Percentiles rank a stretch among this genome's conserved stretches.
Evolutionary conservation across 2,888 invertebrate genomes (phyloP).

Genomic region (Melieria picta): DNA sequence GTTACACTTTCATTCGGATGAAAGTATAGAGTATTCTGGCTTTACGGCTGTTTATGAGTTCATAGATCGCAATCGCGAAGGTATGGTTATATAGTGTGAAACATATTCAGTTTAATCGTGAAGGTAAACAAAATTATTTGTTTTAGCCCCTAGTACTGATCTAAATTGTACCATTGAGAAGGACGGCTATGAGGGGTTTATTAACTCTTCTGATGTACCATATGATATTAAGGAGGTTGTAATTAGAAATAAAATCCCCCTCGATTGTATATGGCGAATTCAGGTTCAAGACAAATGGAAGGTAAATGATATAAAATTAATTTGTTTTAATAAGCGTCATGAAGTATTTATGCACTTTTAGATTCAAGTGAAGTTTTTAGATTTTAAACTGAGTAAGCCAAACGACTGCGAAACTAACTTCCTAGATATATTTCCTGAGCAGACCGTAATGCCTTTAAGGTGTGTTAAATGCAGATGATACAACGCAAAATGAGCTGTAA

Average conservation of each 20-base stretch:
- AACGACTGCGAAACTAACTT: slow-evolving; percentile 84
- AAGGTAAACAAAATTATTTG: too few relatives aligned
- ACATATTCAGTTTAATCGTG: not conserved
- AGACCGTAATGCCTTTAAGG: slow-evolving; percentile 72
- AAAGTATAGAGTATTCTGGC: slow-evolving; percentile 81
- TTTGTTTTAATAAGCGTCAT: not conserved
- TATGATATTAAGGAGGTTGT: slow-evolving; percentile 68
- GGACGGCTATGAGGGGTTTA: slow-evolving; percentile 69
- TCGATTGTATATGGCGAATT: slow-evolving; percentile 82
- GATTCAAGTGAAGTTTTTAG: slow-evolving; percentile 76
- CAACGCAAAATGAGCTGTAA: not conserved
- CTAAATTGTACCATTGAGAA: slow-evolving; percentile 72
- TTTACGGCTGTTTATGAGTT: slow-evolving; percentile 81
- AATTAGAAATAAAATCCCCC: slow-evolving; percentile 69
- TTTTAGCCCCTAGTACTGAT: slow-evolving; percentile 60
- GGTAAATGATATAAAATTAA: slow-evolving; percentile 66
- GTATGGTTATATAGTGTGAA: slow-evolving; percentile 58
- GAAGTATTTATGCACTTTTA: slow-evolving; percentile 54
- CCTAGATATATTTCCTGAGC: slow-evolving; percentile 76
- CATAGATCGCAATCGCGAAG: slow-evolving; percentile 70
- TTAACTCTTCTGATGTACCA: slow-evolving; percentile 71
- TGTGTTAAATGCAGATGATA: slow-evolving; percentile 49
- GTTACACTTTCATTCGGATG: slow-evolving; percentile 83
- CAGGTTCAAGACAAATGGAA: slow-evolving; percentile 73
- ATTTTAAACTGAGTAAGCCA: slow-evolving; percentile 75